Evolutionary conservation across 1,140 invertebrate genomes (phyloP), one percentile per base, ranked within the genome.

Genomic region (Penaeus vannamei): DNA sequence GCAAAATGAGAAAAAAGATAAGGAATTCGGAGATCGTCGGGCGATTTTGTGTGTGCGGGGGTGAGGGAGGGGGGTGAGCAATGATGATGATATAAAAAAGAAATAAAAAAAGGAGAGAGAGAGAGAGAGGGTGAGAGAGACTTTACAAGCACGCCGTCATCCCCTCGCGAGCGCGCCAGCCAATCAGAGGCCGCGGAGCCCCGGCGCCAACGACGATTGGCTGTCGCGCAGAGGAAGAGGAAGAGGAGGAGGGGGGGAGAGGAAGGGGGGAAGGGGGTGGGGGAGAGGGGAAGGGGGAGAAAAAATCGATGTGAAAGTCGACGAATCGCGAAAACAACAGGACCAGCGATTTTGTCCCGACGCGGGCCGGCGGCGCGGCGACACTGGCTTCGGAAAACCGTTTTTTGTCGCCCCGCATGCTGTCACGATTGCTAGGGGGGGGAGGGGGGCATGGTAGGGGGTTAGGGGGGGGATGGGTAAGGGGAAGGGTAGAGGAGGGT

Each of bases 131-230:
- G 81, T 82, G 80, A 87, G 79, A 59, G 36, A 69, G 86, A 87
- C 79, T 87, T 42, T 79, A 82, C 85, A 87, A 87, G 85, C 85
- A 87, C 79, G 62, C 79, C 86, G 26, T 17, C 53, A 17, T 14
- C 53, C 53, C 53, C 17, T 53, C 53, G 36, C 53, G 53, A 53
- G 17, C 53, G 61, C 77, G 76, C 14, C 77, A 66, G 59, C 86
- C 86, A 87, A 87, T 87, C 86, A 87, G 60, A 14, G 64, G 32
- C 46, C 29, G 42, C 60, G 36, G n/a, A 59, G 19, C 42, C 32
- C n/a, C 60, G 86, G 61, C 86, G 86, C 86, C 86, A 87, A 87
- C 86, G 86, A 87, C 86, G 86, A 87, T 87, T 87, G 86, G 86
- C 81, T 32, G 85, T 20, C 36, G 77, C 77, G 60, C 29, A 62